A percentile compares a stretch with the other conserved stretches of the same genome.
phyloP scores from a whole-genome alignment of 2,888 invertebrate species.

The Nomada ferruginata region DNA sequence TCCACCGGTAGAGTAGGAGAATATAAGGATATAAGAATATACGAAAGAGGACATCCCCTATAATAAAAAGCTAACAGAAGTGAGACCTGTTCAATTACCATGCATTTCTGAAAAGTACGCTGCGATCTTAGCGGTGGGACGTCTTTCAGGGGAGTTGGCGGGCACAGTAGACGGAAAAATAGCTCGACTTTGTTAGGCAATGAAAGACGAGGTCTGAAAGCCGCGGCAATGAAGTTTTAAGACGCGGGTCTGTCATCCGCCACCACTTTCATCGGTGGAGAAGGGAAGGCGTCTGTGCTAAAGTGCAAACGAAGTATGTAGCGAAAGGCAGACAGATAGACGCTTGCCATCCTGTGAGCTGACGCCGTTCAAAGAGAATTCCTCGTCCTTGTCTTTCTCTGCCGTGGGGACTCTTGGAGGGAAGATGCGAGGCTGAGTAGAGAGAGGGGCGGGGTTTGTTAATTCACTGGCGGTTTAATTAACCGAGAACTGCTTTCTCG shows the following conservation, averaged over 20 bases:
- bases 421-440: not conserved
- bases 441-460: conserved; percentile 30
- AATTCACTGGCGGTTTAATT: conserved; percentile 39
- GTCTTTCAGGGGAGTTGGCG: not conserved
- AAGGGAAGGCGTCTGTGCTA: conserved; percentile 20
- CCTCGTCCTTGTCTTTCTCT: conserved; percentile 6
- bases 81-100: conserved; percentile 21
- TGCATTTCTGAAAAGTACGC: conserved; percentile 1
- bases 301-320: conserved; percentile 51
- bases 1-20: no score
- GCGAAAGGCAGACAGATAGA: conserved; percentile 3
- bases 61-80: conserved; percentile 2
- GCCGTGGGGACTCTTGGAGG: not conserved
- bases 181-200: conserved; percentile 31
- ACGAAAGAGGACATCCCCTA: not conserved
- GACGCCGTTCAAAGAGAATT: conserved; percentile 45
- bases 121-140: not conserved
- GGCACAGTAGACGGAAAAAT: not conserved
- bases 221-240: conserved; percentile 42
- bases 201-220: conserved; percentile 27
- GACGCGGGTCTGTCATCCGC: conserved; percentile 47
- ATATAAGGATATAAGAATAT: not conserved
- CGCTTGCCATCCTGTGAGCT: conserved; percentile 41
- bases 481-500: conserved; percentile 33
- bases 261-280: conserved; percentile 3